phyloP scores from a whole-genome alignment of 2,888 invertebrate species.

The Junonia oenone region DNA sequence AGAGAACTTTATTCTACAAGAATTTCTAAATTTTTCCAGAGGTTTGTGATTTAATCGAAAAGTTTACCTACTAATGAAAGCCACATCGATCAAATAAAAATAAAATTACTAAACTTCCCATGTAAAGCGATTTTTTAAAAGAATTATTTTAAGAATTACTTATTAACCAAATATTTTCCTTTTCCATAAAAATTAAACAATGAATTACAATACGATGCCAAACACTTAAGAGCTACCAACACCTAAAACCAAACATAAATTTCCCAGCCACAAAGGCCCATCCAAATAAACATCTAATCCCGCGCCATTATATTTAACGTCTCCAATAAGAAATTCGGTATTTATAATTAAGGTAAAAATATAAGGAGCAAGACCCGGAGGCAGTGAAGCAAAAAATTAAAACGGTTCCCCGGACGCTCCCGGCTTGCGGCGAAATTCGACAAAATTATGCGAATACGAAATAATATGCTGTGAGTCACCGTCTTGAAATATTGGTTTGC shows the following conservation, averaged over 20 bases:
- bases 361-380: slow-evolving; percentile 39
- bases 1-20: too few species aligned
- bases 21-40: too few species aligned
- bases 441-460: neutral
- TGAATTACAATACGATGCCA: too few species aligned
- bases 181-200: too few species aligned
- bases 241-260: neutral
- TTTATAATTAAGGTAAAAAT: slow-evolving; percentile 66
- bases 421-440: slow-evolving; percentile 4
- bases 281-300: slow-evolving; percentile 24
- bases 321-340: slow-evolving; percentile 44
- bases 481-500: neutral
- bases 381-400: slow-evolving; percentile 71
- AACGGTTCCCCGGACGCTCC: slow-evolving; percentile 39
- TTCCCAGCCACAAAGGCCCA: neutral
- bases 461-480: neutral
- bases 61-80: too few species aligned
- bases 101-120: too few species aligned
- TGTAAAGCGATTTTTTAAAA: too few species aligned
- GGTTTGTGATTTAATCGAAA: too few species aligned
- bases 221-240: neutral
- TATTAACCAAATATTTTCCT: too few species aligned
- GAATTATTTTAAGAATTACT: too few species aligned
- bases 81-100: too few species aligned
- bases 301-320: slow-evolving; percentile 26